Conservation (phyloP, 2,113 vertebrate genomes). For the Ammodytes marinus region DNA sequence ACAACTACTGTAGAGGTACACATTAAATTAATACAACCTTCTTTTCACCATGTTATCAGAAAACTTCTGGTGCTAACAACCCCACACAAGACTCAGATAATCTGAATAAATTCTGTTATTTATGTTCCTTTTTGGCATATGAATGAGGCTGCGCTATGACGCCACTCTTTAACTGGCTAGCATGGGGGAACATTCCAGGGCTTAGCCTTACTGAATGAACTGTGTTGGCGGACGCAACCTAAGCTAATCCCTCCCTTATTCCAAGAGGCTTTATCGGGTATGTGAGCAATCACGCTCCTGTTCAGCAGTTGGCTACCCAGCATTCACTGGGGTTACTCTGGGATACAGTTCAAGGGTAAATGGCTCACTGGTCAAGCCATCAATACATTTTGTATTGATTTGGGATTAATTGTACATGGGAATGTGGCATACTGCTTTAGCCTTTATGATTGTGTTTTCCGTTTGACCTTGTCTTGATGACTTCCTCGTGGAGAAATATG, state of each 20-base stretch:
- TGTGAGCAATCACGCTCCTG: slow-evolving; percentile 75
- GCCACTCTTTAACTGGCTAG: slow-evolving; percentile 49
- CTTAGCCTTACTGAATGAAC: slow-evolving; percentile 77
- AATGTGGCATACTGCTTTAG: neutral
- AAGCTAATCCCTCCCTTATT: slow-evolving; percentile 77
- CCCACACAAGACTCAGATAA: neutral
- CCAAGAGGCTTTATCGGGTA: slow-evolving; percentile 79
- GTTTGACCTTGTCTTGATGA: neutral
- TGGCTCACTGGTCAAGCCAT: slow-evolving; percentile 22
- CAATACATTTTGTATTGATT: slow-evolving; percentile 3
- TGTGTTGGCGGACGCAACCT: slow-evolving; percentile 63
- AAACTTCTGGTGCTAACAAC: neutral
- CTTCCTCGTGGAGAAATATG: slow-evolving; percentile 8
- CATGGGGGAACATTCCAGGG: slow-evolving; percentile 70
- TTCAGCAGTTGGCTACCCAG: slow-evolving; percentile 58
- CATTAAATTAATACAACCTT: neutral
- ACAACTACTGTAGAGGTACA: neutral
- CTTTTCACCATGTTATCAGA: neutral
- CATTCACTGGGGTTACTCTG: slow-evolving; percentile 46
- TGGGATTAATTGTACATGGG: neutral
- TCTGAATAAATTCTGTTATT: slow-evolving; percentile 29
- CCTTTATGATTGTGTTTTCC: neutral
- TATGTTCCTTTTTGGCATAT: slow-evolving; percentile 41
- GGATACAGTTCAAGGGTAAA: slow-evolving; percentile 55
- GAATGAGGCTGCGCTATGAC: slow-evolving; percentile 43